phyloP scores from a whole-genome alignment of 2,797 vertebrate species.

The Falco concolor region DNA sequence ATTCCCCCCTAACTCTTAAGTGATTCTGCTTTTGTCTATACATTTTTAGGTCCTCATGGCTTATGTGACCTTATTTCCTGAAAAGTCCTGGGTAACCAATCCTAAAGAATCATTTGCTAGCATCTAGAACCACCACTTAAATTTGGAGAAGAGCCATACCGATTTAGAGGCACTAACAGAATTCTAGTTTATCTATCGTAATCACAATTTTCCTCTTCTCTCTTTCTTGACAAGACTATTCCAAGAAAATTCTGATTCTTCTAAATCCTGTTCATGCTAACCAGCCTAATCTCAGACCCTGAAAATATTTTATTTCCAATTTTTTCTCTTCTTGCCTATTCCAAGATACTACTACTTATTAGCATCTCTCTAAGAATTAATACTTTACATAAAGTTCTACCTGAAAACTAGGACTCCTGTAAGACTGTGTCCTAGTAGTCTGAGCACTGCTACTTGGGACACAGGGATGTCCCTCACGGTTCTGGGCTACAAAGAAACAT shows the following conservation, averaged over 20 bases:
- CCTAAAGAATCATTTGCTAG: background rate
- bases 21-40: background rate
- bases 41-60: background rate
- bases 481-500: background rate
- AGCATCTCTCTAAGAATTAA: background rate
- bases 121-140: background rate
- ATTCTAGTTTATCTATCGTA: background rate
- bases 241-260: background rate
- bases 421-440: background rate
- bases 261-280: rapidly evolving
- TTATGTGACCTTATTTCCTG: background rate
- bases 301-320: background rate
- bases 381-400: background rate
- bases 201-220: background rate
- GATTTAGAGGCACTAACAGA: background rate
- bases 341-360: background rate
- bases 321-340: background rate
- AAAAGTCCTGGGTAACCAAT: background rate
- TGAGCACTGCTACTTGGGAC: background rate
- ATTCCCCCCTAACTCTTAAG: background rate
- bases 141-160: background rate
- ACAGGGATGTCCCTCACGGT: background rate
- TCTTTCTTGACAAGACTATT: background rate
- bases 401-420: background rate
- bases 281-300: background rate